Evolutionary conservation across 2,113 vertebrate genomes (phyloP).

Genomic region (Paradoxurus hermaphroditus): DNA sequence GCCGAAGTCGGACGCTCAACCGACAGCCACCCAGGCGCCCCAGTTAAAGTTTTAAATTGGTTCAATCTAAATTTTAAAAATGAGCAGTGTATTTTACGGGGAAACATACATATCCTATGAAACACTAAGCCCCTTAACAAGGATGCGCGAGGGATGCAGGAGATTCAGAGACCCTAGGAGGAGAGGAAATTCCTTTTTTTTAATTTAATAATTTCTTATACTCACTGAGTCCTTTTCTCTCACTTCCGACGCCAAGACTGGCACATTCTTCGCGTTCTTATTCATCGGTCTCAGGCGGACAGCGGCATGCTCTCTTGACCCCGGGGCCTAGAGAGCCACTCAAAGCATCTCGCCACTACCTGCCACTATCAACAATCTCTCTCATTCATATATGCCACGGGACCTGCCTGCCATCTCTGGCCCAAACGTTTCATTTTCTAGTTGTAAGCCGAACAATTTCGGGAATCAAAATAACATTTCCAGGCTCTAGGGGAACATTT

Average conservation of each 20-base stretch:
- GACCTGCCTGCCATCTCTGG: background rate
- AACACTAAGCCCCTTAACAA: background rate
- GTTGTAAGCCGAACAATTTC: background rate
- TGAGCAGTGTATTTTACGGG: background rate
- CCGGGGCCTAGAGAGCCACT: background rate
- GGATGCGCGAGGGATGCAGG: rapidly evolving
- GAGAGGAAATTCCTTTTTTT: background rate
- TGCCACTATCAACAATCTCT: background rate
- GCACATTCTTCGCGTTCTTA: background rate
- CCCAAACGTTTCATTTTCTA: background rate
- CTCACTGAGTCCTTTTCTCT: background rate
- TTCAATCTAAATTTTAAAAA: background rate
- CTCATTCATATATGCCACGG: background rate
- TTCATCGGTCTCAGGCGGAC: background rate
- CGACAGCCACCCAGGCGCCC: too few species aligned
- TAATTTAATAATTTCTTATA: background rate
- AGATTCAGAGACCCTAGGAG: background rate
- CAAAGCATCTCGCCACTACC: background rate
- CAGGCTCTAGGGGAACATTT: background rate
- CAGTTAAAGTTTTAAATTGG: background rate
- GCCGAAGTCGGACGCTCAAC: too few species aligned
- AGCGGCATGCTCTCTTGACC: background rate
- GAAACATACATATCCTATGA: background rate
- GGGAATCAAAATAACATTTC: constrained; percentile 38
- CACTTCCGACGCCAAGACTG: background rate